Percentiles rank a stretch among this genome's conserved stretches.
Evolutionary conservation across 1,140 invertebrate species (phyloP).

Genomic region (Cotesia chilonis): DNA sequence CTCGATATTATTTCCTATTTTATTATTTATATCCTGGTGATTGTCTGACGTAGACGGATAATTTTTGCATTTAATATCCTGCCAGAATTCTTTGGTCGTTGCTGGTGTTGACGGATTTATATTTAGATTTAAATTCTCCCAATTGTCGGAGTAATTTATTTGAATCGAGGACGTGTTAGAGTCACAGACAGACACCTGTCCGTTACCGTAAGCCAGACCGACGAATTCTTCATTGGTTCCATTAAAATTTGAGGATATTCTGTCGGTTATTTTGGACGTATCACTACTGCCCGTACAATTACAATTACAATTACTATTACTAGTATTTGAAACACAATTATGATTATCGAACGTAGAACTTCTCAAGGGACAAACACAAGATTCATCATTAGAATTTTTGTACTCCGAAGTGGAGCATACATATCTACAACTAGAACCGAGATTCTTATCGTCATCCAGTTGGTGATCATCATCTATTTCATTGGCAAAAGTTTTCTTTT

Average conservation of each 20-base stretch:
- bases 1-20: slow-evolving; percentile 52
- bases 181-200: slow-evolving; percentile 59
- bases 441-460: not conserved
- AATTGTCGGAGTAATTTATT: slow-evolving; percentile 63
- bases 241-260: slow-evolving; percentile 56
- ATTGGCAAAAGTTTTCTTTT: slow-evolving; percentile 58
- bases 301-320: slow-evolving; percentile 2
- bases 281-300: slow-evolving; percentile 23
- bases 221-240: slow-evolving; percentile 61
- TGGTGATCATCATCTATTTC: slow-evolving; percentile 40
- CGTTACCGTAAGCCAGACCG: slow-evolving; percentile 59
- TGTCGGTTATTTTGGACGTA: slow-evolving; percentile 45
- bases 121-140: slow-evolving; percentile 62
- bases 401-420: not conserved
- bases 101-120: slow-evolving; percentile 51
- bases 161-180: slow-evolving; percentile 58
- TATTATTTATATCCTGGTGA: slow-evolving; percentile 48
- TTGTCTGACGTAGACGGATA: slow-evolving; percentile 55
- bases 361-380: not conserved
- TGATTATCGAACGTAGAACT: slow-evolving; percentile 16
- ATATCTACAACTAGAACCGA: not conserved
- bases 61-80: slow-evolving; percentile 59
- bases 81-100: slow-evolving; percentile 58
- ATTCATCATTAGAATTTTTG: not conserved
- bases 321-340: not conserved